A percentile compares a stretch with the other conserved stretches of the same genome.
phyloP scores from a whole-genome alignment of 2,888 invertebrate species.

The Eulithis testata region DNA sequence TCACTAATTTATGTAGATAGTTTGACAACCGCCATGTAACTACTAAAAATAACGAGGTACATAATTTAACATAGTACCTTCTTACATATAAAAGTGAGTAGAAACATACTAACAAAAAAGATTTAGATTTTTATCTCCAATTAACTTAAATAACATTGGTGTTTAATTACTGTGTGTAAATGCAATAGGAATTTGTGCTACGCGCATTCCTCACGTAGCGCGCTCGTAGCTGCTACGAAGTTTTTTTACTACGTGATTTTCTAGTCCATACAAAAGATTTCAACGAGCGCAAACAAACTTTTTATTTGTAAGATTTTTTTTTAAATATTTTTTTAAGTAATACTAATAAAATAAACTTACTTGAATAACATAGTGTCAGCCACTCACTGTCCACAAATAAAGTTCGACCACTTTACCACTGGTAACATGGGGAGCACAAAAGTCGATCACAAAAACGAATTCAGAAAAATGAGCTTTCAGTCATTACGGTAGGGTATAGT shows the following conservation, averaged over 20 bases:
- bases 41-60: constrained; percentile 1
- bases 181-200: constrained; percentile 27
- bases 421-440: constrained; percentile 62
- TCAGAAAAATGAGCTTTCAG: constrained; percentile 46
- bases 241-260: constrained; percentile 24
- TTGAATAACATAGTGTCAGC: constrained; percentile 62
- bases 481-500: constrained; percentile 42
- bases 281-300: constrained; percentile 43
- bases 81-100: neutral
- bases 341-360: constrained; percentile 46
- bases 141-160: constrained; percentile 18
- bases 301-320: neutral
- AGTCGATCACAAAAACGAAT: constrained; percentile 55
- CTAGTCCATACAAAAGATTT: constrained; percentile 52
- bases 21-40: neutral
- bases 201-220: constrained; percentile 45
- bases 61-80: constrained; percentile 23
- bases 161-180: constrained; percentile 22
- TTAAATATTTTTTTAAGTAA: too few species aligned
- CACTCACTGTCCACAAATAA: constrained; percentile 58
- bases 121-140: constrained; percentile 16
- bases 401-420: constrained; percentile 62
- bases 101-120: constrained; percentile 8
- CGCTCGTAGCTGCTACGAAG: constrained; percentile 53
- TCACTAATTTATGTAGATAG: constrained; percentile 29